phyloP scores from a whole-genome alignment of 2,888 invertebrate species.

The Melanchra persicariae region DNA sequence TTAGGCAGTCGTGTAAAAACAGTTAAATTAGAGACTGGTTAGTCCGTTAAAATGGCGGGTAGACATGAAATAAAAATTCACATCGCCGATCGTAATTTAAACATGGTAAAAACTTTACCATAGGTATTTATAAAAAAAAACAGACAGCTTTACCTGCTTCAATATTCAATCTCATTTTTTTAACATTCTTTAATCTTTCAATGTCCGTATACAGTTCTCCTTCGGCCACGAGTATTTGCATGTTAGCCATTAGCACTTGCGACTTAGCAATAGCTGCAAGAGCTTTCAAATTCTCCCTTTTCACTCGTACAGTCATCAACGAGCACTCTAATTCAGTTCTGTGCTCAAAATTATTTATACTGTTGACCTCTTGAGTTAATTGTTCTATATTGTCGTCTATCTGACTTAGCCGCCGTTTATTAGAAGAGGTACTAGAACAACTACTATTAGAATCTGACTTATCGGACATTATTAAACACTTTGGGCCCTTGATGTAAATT shows the following conservation, averaged over 20 bases:
- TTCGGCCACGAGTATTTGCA: conserved; percentile 48
- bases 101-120: too few relatives aligned
- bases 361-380: conserved; percentile 8
- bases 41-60: conserved; percentile 25
- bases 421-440: neutral
- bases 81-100: neutral
- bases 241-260: conserved; percentile 35
- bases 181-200: conserved; percentile 18
- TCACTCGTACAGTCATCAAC: conserved; percentile 37
- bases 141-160: conserved; percentile 23
- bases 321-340: conserved; percentile 21
- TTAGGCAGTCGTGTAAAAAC: too few relatives aligned
- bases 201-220: conserved; percentile 25
- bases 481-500: neutral
- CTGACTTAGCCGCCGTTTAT: conserved; percentile 18
- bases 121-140: too few relatives aligned
- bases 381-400: conserved; percentile 36
- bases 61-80: neutral
- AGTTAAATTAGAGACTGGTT: too few relatives aligned
- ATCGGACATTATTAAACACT: conserved; percentile 16
- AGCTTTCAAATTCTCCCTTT: conserved; percentile 45
- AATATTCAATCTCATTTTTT: conserved; percentile 10
- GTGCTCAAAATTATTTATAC: conserved; percentile 2
- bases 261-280: conserved; percentile 40
- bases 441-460: neutral